Conservation (phyloP, 2,797 vertebrate species). For the Melanotaenia nigrans region DNA sequence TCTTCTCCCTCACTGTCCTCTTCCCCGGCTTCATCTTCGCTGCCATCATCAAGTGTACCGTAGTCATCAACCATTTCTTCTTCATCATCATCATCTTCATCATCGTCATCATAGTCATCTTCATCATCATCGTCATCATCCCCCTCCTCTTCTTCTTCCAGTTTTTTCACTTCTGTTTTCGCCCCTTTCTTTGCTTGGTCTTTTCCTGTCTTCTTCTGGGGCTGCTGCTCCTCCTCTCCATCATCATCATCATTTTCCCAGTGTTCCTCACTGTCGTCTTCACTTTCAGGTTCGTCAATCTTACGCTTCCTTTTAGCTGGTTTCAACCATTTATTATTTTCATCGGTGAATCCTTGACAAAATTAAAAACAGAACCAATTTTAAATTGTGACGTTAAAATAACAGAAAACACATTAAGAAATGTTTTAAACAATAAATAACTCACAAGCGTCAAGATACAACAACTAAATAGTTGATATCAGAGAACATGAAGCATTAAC, state of each 20-base stretch:
- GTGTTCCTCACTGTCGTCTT: slow-evolving; percentile 77
- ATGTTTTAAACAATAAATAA: background rate
- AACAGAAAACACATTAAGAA: background rate
- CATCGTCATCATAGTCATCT: slow-evolving; percentile 44
- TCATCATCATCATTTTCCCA: slow-evolving; percentile 72
- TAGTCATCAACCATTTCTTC: slow-evolving; percentile 85
- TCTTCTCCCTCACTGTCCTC: slow-evolving; percentile 81
- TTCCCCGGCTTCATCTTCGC: slow-evolving; percentile 80
- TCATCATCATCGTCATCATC: slow-evolving; percentile 47
- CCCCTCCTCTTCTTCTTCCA: slow-evolving; percentile 69
- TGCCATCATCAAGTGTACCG: slow-evolving; percentile 75
- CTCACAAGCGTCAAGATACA: background rate
- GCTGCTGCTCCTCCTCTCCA: slow-evolving; percentile 20
- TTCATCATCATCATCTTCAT: slow-evolving; percentile 73
- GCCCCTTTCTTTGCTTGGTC: slow-evolving; percentile 51
- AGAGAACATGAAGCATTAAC: background rate
- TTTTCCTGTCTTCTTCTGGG: slow-evolving; percentile 47
- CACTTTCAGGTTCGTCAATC: slow-evolving; percentile 58
- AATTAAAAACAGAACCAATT: background rate
- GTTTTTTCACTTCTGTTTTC: slow-evolving; percentile 63
- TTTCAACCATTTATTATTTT: slow-evolving; percentile 85
- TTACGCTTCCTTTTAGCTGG: slow-evolving; percentile 82
- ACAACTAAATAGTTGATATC: background rate
- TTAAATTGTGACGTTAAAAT: background rate
- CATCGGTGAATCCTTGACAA: slow-evolving; percentile 82